A percentile compares a stretch with the other conserved stretches of the same genome.
Conservation (phyloP, 2,888 invertebrate species). For the Aproaerema taeniolella region DNA sequence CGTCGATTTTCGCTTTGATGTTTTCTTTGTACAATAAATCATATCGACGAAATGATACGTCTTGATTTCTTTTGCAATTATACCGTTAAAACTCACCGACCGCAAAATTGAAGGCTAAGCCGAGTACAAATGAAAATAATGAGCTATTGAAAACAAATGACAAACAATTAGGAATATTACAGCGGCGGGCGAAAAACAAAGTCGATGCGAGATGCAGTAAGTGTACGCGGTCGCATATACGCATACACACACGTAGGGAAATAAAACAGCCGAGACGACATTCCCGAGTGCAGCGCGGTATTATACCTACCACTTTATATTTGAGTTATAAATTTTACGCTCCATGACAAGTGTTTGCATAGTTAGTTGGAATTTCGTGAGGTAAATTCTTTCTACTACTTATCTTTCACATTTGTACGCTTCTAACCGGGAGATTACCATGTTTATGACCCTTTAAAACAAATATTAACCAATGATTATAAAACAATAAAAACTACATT, state of each 20-base stretch:
- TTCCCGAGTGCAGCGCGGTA: constrained; percentile 42
- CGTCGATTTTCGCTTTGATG: background rate
- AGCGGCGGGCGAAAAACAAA: constrained; percentile 20
- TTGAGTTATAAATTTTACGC: constrained; percentile 62
- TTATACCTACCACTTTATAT: constrained; percentile 34
- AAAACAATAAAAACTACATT: too few species aligned
- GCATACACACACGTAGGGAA: constrained; percentile 40
- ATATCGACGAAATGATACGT: background rate
- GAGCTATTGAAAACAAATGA: constrained; percentile 21
- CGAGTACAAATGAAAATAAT: constrained; percentile 16
- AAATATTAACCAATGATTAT: too few species aligned
- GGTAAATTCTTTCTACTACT: constrained; percentile 20
- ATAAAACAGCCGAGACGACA: constrained; percentile 50
- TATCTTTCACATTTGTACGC: constrained; percentile 12
- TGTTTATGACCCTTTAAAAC: too few species aligned
- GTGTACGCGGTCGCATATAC: constrained; percentile 35
- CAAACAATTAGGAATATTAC: constrained; percentile 24
- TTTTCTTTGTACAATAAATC: background rate
- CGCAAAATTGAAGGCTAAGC: constrained; percentile 3
- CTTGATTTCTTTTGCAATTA: too few species aligned
- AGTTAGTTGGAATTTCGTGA: constrained; percentile 51
- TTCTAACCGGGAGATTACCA: background rate
- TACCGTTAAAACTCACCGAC: background rate
- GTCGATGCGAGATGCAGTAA: constrained; percentile 18
- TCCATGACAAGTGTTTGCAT: constrained; percentile 57